These are phyloP conservation scores for Caenorhabditis sp. DNA, from an alignment of 2,888 invertebrate genomes.

Conservation along the genomic window DNA sequence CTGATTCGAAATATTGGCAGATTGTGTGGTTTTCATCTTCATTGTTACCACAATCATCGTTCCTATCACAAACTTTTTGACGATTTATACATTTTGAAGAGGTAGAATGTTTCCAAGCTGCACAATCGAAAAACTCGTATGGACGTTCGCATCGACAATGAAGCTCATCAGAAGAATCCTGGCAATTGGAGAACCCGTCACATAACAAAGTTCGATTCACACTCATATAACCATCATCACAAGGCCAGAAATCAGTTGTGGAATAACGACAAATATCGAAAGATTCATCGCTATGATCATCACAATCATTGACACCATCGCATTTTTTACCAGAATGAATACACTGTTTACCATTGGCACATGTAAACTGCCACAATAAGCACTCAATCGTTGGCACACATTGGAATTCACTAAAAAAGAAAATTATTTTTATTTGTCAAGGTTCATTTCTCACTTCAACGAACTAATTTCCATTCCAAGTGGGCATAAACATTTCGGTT, in stretches of 20 bases:
- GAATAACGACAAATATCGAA: background rate
- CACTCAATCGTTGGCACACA: constrained; percentile 6
- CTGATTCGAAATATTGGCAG: background rate
- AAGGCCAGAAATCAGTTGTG: constrained; percentile 3
- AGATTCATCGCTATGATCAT: constrained; percentile 14
- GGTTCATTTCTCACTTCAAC: background rate
- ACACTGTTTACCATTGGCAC: constrained; percentile 11
- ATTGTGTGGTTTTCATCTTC: constrained; percentile 1
- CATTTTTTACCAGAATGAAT: constrained; percentile 15
- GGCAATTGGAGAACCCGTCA: constrained; percentile 6
- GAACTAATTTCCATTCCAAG: constrained; percentile 1
- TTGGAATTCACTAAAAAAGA: background rate
- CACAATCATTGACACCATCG: constrained; percentile 12
- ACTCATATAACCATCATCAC: background rate
- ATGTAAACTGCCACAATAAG: constrained; percentile 11
- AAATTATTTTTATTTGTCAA: background rate
- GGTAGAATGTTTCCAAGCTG: background rate
- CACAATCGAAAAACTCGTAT: constrained; percentile 10
- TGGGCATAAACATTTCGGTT: constrained; percentile 5
- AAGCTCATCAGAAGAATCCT: constrained; percentile 14
- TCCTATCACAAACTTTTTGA: background rate
- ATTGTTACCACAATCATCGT: constrained; percentile 4
- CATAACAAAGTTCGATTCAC: constrained; percentile 7
- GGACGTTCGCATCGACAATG: constrained; percentile 14
- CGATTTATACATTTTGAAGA: background rate